A percentile compares a stretch with the other conserved stretches of the same genome.
These are phyloP conservation scores for Hirundichthys speculiger DNA, from an alignment of 2,113 vertebrate genomes.

Conservation along the genomic window DNA sequence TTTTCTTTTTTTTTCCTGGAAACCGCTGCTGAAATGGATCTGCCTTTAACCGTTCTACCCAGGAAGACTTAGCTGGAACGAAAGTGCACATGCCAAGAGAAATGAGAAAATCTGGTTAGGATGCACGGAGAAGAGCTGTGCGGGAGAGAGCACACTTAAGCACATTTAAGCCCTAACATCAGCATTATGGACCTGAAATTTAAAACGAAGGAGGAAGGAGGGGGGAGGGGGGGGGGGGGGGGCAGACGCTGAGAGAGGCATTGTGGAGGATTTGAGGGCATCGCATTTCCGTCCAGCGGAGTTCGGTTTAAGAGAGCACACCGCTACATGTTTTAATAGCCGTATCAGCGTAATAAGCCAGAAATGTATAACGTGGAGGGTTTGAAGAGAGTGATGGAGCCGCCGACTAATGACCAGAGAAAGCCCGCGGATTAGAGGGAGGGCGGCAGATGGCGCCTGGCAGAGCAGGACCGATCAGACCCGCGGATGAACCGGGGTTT, in stretches of 20 bases:
- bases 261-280: conserved; percentile 33
- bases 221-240: neutral
- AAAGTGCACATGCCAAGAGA: conserved; percentile 16
- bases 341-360: conserved; percentile 45
- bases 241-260: conserved; percentile 15
- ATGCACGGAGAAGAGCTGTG: conserved; percentile 13
- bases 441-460: conserved; percentile 78
- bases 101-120: conserved; percentile 29
- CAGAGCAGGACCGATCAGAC: conserved; percentile 33
- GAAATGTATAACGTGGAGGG: conserved; percentile 31
- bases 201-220: conserved; percentile 28
- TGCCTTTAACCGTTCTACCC: conserved; percentile 20
- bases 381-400: conserved; percentile 48
- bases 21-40: conserved; percentile 19
- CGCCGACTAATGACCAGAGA: conserved; percentile 74
- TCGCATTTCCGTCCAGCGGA: conserved; percentile 39
- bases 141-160: conserved; percentile 28
- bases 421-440: conserved; percentile 77
- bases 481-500: too few species aligned
- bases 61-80: conserved; percentile 12
- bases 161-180: conserved; percentile 39
- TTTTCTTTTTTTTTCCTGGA: too few species aligned
- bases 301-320: conserved; percentile 23
- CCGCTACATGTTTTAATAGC: conserved; percentile 15
- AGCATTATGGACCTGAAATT: conserved; percentile 32